Conservation (phyloP, 2,797 vertebrate species). For the Cichlasoma orientale region DNA sequence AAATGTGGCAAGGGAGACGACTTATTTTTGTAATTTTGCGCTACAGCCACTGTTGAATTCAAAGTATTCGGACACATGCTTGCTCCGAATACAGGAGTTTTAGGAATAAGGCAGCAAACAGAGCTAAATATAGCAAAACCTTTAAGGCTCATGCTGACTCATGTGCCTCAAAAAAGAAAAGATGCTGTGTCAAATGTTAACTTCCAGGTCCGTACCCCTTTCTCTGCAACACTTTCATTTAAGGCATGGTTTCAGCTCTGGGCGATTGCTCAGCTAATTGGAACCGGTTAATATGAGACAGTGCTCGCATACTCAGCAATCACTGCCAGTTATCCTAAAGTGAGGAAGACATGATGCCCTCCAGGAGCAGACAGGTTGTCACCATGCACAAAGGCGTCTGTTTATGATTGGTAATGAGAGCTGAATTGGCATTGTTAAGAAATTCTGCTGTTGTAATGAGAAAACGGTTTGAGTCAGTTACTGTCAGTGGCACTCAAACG, state of each 20-base stretch:
- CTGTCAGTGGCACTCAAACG: neutral
- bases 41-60: neutral
- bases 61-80: neutral
- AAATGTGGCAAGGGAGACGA: neutral
- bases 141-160: slow-evolving; percentile 37
- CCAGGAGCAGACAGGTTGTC: slow-evolving; percentile 66
- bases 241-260: slow-evolving; percentile 18
- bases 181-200: slow-evolving; percentile 29
- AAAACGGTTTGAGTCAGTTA: slow-evolving; percentile 15
- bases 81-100: neutral
- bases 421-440: slow-evolving; percentile 28
- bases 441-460: slow-evolving; percentile 27
- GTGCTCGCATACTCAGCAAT: slow-evolving; percentile 42
- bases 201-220: slow-evolving; percentile 19
- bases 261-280: slow-evolving; percentile 59
- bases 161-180: slow-evolving; percentile 29
- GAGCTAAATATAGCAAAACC: slow-evolving; percentile 19
- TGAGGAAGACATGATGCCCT: slow-evolving; percentile 53
- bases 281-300: slow-evolving; percentile 44
- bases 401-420: slow-evolving; percentile 36
- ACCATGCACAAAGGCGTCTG: slow-evolving; percentile 23
- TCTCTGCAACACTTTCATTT: slow-evolving; percentile 26
- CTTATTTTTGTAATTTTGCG: neutral
- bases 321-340: slow-evolving; percentile 52
- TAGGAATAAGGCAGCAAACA: slow-evolving; percentile 9